Conservation (phyloP, 1,140 invertebrate species). For the Lepidostoma basale region DNA sequence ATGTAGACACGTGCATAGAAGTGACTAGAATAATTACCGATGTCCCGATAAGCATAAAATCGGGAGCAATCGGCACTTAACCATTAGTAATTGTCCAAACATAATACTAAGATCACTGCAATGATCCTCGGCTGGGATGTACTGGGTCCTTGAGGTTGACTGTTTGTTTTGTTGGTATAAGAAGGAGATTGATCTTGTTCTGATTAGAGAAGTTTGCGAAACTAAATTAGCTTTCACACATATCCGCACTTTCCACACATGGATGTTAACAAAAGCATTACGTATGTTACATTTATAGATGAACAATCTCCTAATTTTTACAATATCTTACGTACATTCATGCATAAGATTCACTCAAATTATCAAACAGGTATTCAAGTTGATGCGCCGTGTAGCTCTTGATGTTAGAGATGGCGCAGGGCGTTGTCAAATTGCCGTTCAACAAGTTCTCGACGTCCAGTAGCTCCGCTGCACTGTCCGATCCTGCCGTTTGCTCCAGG, state of each 20-base stretch:
- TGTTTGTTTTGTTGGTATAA: conserved; percentile 31
- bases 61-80: conserved; percentile 16
- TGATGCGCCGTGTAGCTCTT: conserved; percentile 59
- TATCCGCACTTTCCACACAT: conserved; percentile 1
- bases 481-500: conserved; percentile 46
- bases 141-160: conserved; percentile 32
- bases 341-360: conserved; percentile 66
- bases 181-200: conserved; percentile 38
- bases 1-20: conserved; percentile 57
- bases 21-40: conserved; percentile 58
- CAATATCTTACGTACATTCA: conserved; percentile 49
- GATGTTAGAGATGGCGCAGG: conserved; percentile 57
- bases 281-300: conserved; percentile 48
- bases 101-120: conserved; percentile 58
- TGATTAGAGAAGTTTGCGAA: conserved; percentile 6
- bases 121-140: conserved; percentile 52
- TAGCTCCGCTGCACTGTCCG: conserved; percentile 43
- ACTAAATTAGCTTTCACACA: conserved; percentile 1
- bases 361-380: conserved; percentile 64
- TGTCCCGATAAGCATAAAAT: conserved; percentile 12
- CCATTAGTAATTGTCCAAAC: conserved; percentile 31
- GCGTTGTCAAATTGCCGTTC: conserved; percentile 55
- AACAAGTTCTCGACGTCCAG: conserved; percentile 52
- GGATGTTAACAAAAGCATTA: conserved; percentile 18
- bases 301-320: conserved; percentile 47